Conservation (phyloP, 1,140 invertebrate genomes). For the Kradibia gibbosae region DNA sequence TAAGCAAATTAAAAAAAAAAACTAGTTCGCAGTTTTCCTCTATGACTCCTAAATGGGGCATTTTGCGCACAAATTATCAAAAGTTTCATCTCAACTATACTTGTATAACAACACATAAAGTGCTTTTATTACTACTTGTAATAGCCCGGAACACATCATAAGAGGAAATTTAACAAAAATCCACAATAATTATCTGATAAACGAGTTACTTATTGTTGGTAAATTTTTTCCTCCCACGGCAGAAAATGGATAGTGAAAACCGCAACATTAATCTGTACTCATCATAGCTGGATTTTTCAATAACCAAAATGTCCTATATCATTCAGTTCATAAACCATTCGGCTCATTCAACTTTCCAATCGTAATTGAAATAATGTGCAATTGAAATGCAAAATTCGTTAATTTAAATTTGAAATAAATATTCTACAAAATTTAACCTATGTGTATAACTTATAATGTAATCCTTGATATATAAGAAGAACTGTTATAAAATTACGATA, state of each 20-base stretch:
- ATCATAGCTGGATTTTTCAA: neutral
- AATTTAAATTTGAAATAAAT: too few species aligned
- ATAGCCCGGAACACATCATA: neutral
- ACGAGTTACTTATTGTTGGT: neutral
- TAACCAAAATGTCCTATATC: neutral
- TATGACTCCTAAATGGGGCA: neutral
- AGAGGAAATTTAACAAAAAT: conserved; percentile 11
- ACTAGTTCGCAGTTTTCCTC: neutral
- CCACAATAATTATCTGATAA: conserved; percentile 8
- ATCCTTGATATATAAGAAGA: too few species aligned
- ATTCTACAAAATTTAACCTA: too few species aligned
- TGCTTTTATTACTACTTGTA: neutral
- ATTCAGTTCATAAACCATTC: neutral
- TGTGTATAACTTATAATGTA: too few species aligned
- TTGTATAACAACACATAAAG: conserved; percentile 8
- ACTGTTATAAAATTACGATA: too few species aligned
- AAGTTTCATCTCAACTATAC: neutral
- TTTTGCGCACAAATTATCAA: conserved; percentile 6
- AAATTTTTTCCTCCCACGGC: neutral
- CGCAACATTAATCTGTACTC: neutral
- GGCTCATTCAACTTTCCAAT: neutral
- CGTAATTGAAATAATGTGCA: neutral
- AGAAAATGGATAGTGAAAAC: neutral
- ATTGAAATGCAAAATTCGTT: neutral
- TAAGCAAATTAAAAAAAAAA: conserved; percentile 30